A percentile compares a stretch with the other conserved stretches of the same genome.
phyloP scores from a whole-genome alignment of 2,888 invertebrate species.

The Lasioglossum malachurum region DNA sequence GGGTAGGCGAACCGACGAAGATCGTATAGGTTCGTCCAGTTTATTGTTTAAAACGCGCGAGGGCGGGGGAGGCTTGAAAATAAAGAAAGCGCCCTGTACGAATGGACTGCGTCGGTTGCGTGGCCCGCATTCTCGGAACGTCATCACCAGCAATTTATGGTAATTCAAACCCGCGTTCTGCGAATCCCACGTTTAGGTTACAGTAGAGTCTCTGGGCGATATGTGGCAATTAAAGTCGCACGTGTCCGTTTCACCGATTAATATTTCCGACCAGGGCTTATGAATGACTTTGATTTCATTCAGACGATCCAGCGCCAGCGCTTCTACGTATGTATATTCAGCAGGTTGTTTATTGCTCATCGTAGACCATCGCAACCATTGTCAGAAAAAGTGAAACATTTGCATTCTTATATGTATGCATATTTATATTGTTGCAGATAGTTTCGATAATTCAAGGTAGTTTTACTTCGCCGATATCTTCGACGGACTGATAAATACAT shows the following conservation, averaged over 20 bases:
- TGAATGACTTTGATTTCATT: not conserved
- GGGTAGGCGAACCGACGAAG: no score
- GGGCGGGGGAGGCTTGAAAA: no score
- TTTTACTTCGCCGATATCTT: no score
- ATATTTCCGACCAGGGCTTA: not conserved
- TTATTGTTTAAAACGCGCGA: no score
- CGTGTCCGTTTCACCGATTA: slow-evolving; percentile 15
- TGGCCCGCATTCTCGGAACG: slow-evolving; percentile 28
- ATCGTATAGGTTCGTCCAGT: no score
- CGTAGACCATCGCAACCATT: not conserved
- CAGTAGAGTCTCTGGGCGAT: slow-evolving; percentile 6
- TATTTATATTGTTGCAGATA: no score
- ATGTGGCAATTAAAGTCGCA: slow-evolving; percentile 2
- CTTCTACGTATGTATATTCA: not conserved
- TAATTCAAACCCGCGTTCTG: slow-evolving; percentile 25
- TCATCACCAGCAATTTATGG: not conserved
- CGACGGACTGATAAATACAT: no score
- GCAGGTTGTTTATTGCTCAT: not conserved
- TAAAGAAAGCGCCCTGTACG: not conserved
- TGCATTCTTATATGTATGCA: no score
- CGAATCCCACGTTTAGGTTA: slow-evolving; percentile 5
- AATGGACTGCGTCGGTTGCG: slow-evolving; percentile 1
- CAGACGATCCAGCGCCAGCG: not conserved
- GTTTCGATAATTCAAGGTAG: no score
- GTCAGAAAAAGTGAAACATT: no score